Evolutionary conservation across 2,797 vertebrate genomes (phyloP).

Genomic region (Apodemus agrarius): DNA sequence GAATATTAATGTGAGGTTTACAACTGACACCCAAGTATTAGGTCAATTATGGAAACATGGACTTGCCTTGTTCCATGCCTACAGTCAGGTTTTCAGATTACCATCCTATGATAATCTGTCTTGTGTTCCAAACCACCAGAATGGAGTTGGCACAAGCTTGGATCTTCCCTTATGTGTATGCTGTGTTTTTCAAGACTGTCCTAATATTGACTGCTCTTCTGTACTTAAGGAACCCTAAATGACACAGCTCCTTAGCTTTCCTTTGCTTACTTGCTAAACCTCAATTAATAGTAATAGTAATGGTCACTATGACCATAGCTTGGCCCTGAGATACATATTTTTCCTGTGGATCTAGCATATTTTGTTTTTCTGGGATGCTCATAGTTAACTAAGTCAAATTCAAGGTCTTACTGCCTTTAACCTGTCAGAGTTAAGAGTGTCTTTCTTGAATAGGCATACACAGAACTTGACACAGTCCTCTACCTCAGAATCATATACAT

Average conservation of each 20-base stretch:
- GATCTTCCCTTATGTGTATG: background rate
- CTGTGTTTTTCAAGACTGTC: background rate
- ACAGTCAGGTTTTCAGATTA: background rate
- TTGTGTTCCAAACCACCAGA: background rate
- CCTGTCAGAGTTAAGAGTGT: background rate
- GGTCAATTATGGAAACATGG: background rate
- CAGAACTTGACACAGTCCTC: background rate
- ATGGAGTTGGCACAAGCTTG: background rate
- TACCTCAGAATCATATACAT: no score
- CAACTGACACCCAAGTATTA: background rate
- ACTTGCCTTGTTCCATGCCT: background rate
- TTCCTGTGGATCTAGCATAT: background rate
- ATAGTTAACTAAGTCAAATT: background rate
- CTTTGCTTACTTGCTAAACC: background rate
- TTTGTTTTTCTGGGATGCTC: background rate
- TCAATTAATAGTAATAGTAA: background rate
- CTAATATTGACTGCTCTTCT: background rate
- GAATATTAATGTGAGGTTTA: slow-evolving; percentile 1
- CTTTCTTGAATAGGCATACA: background rate
- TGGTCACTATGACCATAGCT: background rate
- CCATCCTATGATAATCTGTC: background rate
- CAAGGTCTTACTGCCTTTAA: background rate
- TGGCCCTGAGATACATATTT: background rate
- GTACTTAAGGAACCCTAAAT: background rate
- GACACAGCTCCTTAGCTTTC: background rate